These are phyloP conservation scores for Tamias sibiricus DNA, from an alignment of 2,113 vertebrate genomes.

Conservation along the genomic window DNA sequence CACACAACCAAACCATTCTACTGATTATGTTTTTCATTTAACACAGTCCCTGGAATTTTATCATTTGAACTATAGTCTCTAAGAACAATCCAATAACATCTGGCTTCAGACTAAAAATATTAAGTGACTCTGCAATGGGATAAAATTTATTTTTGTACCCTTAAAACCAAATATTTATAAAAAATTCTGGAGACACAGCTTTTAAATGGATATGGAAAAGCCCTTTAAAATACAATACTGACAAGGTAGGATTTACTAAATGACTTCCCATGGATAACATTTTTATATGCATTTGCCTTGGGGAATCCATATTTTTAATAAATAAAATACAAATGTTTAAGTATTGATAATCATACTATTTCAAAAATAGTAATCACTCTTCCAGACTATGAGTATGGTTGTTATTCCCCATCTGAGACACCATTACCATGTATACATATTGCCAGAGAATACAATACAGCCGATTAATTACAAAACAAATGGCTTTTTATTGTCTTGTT, in stretches of 20 bases:
- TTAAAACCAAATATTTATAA: slow-evolving; percentile 2
- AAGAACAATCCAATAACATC: not conserved
- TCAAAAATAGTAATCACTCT: not conserved
- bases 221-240: slow-evolving; percentile 2
- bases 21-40: not conserved
- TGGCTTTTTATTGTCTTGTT: not conserved
- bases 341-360: not conserved
- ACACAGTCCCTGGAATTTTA: not conserved
- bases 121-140: not conserved
- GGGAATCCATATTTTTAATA: not conserved
- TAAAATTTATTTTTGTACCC: not conserved
- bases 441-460: not conserved
- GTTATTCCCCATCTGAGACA: not conserved
- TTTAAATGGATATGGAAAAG: not conserved
- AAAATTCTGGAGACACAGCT: not conserved
- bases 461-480: not conserved
- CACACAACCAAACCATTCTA: not conserved
- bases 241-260: not conserved
- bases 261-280: not conserved
- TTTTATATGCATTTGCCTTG: not conserved
- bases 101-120: not conserved
- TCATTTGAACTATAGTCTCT: slow-evolving; percentile 7
- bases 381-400: not conserved
- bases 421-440: not conserved
- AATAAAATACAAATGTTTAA: not conserved